These are phyloP conservation scores for Saccostrea echinata DNA, from an alignment of 1,140 invertebrate species.

Conservation along the genomic window DNA sequence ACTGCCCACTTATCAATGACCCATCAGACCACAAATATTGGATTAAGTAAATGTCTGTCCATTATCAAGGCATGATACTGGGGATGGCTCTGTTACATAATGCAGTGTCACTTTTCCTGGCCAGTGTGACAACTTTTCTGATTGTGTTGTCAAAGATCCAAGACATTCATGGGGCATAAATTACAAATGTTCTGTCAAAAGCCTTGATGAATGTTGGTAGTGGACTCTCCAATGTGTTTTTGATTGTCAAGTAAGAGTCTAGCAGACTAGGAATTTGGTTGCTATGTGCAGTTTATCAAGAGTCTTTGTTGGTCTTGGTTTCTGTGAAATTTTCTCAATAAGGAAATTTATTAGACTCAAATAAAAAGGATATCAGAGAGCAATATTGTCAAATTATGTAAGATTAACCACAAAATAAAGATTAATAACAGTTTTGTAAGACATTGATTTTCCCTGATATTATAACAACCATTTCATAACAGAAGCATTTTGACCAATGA, in stretches of 20 bases:
- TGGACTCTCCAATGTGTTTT: constrained; percentile 35
- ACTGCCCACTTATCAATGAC: constrained; percentile 17
- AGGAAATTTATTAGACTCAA: constrained; percentile 29
- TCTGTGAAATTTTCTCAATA: constrained; percentile 30
- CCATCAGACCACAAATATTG: constrained; percentile 14
- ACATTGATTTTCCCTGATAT: constrained; percentile 1
- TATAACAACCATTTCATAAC: background rate
- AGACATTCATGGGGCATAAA: constrained; percentile 38
- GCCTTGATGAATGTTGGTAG: constrained; percentile 6
- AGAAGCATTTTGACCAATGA: background rate
- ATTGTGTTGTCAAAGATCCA: constrained; percentile 32
- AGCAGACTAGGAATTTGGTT: constrained; percentile 35
- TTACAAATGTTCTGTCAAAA: constrained; percentile 37
- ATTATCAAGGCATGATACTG: background rate
- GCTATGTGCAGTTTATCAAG: constrained; percentile 28
- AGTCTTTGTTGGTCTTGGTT: constrained; percentile 13
- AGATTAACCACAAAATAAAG: background rate
- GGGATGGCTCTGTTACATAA: constrained; percentile 24
- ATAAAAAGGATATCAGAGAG: constrained; percentile 37
- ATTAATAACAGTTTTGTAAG: constrained; percentile 24
- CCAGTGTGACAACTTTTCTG: constrained; percentile 33
- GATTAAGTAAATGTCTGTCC: constrained; percentile 31
- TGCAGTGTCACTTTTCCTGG: constrained; percentile 7
- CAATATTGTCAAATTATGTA: constrained; percentile 36
- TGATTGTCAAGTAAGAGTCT: constrained; percentile 37